A percentile compares a stretch with the other conserved stretches of the same genome.
These are phyloP conservation scores for Thunnus maccoyii DNA, from an alignment of 2,113 vertebrate genomes.

Conservation along the genomic window DNA sequence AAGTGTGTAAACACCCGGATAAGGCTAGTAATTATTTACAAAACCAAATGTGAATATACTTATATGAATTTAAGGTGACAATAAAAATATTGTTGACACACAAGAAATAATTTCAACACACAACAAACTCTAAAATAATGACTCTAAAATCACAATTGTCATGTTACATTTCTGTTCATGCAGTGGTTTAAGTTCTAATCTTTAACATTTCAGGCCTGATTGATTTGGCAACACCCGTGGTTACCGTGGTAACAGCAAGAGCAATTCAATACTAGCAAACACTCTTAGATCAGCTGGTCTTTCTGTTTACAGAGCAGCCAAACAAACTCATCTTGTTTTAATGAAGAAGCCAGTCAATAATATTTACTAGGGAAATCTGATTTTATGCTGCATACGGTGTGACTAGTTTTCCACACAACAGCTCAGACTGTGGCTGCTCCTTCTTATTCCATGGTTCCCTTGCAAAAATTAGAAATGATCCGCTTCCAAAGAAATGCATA, in stretches of 20 bases:
- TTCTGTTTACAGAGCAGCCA: not conserved
- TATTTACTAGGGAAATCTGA: not conserved
- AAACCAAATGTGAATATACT: too few species aligned
- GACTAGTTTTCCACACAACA: not conserved
- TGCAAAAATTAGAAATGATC: not conserved
- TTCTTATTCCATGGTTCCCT: not conserved
- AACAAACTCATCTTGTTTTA: slow-evolving; percentile 27
- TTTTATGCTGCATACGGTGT: not conserved
- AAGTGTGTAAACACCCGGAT: too few species aligned
- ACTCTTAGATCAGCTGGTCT: not conserved
- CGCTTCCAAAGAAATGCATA: not conserved
- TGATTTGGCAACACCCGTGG: not conserved
- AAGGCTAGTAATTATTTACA: too few species aligned
- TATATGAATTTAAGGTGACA: too few species aligned
- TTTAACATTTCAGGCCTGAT: not conserved
- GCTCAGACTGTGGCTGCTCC: not conserved
- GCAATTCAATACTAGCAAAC: not conserved
- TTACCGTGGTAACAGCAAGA: not conserved
- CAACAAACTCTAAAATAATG: too few species aligned
- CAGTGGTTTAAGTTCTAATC: too few species aligned
- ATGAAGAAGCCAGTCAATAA: slow-evolving; percentile 20
- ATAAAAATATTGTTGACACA: too few species aligned
- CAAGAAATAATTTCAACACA: too few species aligned
- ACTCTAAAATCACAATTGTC: too few species aligned
- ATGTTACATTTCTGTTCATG: too few species aligned